Base-by-base conservation (phyloP, 2,113 vertebrate genomes). In the Pholis gunnellus region DNA sequence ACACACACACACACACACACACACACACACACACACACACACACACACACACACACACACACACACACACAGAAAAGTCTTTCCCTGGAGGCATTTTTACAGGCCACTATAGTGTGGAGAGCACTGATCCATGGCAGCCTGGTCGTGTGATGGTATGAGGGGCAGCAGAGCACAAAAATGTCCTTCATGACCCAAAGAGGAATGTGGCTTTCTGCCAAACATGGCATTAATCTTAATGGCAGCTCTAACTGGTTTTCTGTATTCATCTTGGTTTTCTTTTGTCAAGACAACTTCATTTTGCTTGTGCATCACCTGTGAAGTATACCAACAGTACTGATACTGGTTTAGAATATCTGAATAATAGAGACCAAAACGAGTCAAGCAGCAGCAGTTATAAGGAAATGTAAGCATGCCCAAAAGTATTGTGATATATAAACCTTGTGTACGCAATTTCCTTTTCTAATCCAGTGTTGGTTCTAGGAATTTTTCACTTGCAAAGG, bases 121-220 rank as follows among this genome's bases (percentile, higher is more conserved):
- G 72, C 83, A 73, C 54, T 85, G 83, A 80, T 79, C 80, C 80
- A 82, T 78, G 64, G 29, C 75, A 40, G 59, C 48, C 15, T 65
- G 72, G 61, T 57, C 22, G 14, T 73, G 73, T 69, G 64, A 84
- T 70, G 48, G 25, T 60, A 20, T 22, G 31, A n/a, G 46, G 73
- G 46, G 29, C 61, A 72, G 71, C 2, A 1, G 64, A 48, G 57
- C 72, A 69, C 67, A 75, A 5, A 15, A 42, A 72, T 14, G 9
- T 61, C 36, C 65, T 48, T 50, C 14, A 14, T 72, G 71, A 83
- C 22, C 71, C 25, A 44, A 29, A 81, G 29, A 31, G 4, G 20
- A 34, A 25, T 38, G 2, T 1, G n/a, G 2, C 25, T 57, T 57
- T 69, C 70, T 5, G 34, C 3, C 18, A 56, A 67, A 68, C n/a